phyloP scores from a whole-genome alignment of 2,113 vertebrate species.

The Scopus umbretta region DNA sequence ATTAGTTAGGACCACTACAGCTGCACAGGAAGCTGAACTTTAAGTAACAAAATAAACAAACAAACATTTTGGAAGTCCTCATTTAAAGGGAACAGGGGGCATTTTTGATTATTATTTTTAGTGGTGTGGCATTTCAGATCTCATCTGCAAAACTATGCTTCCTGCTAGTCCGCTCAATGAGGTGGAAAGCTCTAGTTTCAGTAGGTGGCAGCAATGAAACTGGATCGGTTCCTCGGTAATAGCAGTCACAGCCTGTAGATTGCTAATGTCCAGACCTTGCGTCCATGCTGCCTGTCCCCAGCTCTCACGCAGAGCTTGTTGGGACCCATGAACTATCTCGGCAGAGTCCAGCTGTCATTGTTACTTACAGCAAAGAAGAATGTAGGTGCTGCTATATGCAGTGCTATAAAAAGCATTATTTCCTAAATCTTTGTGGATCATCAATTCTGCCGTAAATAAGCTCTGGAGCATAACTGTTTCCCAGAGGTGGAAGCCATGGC shows the following conservation, averaged over 20 bases:
- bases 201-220: neutral
- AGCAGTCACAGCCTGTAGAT: neutral
- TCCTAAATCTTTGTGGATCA: neutral
- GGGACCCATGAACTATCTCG: neutral
- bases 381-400: neutral
- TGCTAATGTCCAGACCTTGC: neutral
- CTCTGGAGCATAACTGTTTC: neutral
- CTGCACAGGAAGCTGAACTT: neutral
- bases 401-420: neutral
- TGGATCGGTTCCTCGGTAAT: accelerated
- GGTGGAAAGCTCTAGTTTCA: neutral
- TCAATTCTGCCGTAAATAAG: neutral
- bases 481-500: neutral
- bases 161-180: neutral
- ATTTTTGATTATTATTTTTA: neutral
- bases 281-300: neutral
- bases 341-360: neutral
- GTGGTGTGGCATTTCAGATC: slow-evolving; percentile 18
- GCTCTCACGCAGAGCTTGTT: neutral
- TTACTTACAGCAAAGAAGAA: neutral
- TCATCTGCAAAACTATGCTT: neutral
- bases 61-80: neutral
- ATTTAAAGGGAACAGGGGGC: neutral
- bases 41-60: neutral
- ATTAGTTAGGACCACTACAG: neutral